These are phyloP conservation scores for Zelleria hepariella DNA, from an alignment of 2,888 invertebrate species.

Conservation along the genomic window DNA sequence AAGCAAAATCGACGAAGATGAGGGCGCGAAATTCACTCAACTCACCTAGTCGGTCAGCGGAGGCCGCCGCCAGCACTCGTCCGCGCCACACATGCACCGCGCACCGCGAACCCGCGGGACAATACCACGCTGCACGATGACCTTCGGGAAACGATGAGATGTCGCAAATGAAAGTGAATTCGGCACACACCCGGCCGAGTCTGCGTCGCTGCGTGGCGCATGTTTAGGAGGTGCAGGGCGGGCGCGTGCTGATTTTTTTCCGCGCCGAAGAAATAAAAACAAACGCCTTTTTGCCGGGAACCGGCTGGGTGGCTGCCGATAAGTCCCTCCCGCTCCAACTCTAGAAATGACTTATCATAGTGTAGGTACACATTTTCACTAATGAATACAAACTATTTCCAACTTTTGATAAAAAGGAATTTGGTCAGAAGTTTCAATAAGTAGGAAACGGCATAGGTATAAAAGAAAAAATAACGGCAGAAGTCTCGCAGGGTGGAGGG, in stretches of 20 bases:
- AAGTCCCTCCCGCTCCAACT: constrained; percentile 14
- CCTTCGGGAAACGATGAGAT: constrained; percentile 68
- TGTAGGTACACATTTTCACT: background rate
- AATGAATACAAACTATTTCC: background rate
- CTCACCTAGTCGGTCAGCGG: constrained; percentile 65
- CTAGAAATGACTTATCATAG: background rate
- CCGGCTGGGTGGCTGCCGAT: constrained; percentile 34
- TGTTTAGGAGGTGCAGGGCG: constrained; percentile 72
- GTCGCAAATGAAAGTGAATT: constrained; percentile 73
- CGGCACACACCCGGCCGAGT: constrained; percentile 64
- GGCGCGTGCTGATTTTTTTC: constrained; percentile 66
- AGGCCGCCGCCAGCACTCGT: constrained; percentile 54
- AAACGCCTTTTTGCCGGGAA: constrained; percentile 65
- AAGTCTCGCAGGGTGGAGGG: constrained; percentile 26
- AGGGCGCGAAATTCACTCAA: constrained; percentile 53
- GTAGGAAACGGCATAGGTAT: constrained; percentile 15
- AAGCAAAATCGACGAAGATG: constrained; percentile 44
- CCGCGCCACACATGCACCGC: constrained; percentile 43
- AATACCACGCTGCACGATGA: constrained; percentile 54
- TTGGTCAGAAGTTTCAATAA: constrained; percentile 17
- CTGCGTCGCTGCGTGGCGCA: constrained; percentile 73
- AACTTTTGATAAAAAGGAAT: constrained; percentile 9
- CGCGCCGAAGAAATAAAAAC: constrained; percentile 71
- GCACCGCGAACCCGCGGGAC: constrained; percentile 24
- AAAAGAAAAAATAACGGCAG: constrained; percentile 15